Evolutionary conservation across 2,113 vertebrate species (phyloP), one percentile per base, ranked within the genome.

Genomic region (Acanthisitta chloris): DNA sequence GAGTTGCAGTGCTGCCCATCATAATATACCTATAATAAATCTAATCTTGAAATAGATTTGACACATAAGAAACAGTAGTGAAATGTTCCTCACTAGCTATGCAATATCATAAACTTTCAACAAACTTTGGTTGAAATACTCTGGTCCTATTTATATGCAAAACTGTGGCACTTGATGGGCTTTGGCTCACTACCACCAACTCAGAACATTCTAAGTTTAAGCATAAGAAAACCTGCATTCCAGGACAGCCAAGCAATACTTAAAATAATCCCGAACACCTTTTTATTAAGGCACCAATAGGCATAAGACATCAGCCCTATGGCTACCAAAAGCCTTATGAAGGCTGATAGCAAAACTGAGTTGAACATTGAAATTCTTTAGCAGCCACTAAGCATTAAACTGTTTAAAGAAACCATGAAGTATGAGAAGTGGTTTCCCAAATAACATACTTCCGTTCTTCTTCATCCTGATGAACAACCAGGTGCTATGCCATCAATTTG

Each of bases 401-500:
- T 24, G 28, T 16, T 71, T 31, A 15, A 67, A 42, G 14, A 42
- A 7, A 55, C 29, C 29, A 8, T 19, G 57, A 70, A 82, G 78
- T 29, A 54, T 40, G 26, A 54, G 45, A 84, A 85, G 36, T 0
- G 4, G 57, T 10, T 6, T 45, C 45, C 62, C 64, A 81, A 52
- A 36, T 13, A 84, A 43, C 4, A 54, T 12, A 3, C 31, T 16
- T 24, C 36, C 55, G 42, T 70, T 40, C 28, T 45, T 45, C 49
- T 49, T 54, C 13, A 26, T 38, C 23, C 12, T 0, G 0, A 24
- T 0, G 2, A 58, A 23, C 12, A 33, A 9, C 4, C 1, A 19
- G 29, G 11, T 57, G n/a, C 28, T 21, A n/a, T 4, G 40, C 28
- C 13, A 55, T 6, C 1, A 28, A 28, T 4, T 14, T 33, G 57